phyloP scores from a whole-genome alignment of 2,888 invertebrate genomes.

The Spodoptera picta region DNA sequence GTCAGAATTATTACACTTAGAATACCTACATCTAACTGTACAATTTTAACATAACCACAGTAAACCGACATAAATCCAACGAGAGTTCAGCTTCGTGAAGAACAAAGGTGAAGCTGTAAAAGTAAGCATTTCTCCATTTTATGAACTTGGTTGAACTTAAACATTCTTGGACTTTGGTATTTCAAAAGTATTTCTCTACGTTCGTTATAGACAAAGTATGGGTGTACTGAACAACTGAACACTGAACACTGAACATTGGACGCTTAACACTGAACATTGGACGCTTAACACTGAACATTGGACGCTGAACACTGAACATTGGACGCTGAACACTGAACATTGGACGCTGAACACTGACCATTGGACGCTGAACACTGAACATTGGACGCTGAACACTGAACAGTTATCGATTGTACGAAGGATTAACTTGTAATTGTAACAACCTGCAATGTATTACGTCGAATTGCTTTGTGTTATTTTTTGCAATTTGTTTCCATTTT shows the following conservation, averaged over 20 bases:
- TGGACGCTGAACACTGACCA: slow-evolving; percentile 20
- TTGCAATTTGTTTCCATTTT: no score
- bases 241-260: slow-evolving; percentile 40
- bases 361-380: slow-evolving; percentile 40
- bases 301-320: slow-evolving; percentile 15
- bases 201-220: slow-evolving; percentile 35
- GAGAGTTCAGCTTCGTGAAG: slow-evolving; percentile 33
- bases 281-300: slow-evolving; percentile 35
- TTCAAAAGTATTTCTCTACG: slow-evolving; percentile 47
- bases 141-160: slow-evolving; percentile 48
- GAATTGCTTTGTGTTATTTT: slow-evolving; percentile 27
- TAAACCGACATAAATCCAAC: slow-evolving; percentile 20
- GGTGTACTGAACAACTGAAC: slow-evolving; percentile 30
- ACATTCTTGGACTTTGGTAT: slow-evolving; percentile 51
- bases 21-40: not conserved
- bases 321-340: no score
- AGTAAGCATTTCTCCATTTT: slow-evolving; percentile 48
- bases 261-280: slow-evolving; percentile 6
- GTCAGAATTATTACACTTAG: not conserved
- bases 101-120: slow-evolving; percentile 46
- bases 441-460: slow-evolving; percentile 25
- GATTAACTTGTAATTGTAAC: slow-evolving; percentile 44
- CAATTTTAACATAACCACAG: slow-evolving; percentile 11
- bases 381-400: slow-evolving; percentile 19
- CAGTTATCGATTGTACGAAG: slow-evolving; percentile 45